phyloP scores from a whole-genome alignment of 2,797 vertebrate species.

The Ctenopoma multispine region DNA sequence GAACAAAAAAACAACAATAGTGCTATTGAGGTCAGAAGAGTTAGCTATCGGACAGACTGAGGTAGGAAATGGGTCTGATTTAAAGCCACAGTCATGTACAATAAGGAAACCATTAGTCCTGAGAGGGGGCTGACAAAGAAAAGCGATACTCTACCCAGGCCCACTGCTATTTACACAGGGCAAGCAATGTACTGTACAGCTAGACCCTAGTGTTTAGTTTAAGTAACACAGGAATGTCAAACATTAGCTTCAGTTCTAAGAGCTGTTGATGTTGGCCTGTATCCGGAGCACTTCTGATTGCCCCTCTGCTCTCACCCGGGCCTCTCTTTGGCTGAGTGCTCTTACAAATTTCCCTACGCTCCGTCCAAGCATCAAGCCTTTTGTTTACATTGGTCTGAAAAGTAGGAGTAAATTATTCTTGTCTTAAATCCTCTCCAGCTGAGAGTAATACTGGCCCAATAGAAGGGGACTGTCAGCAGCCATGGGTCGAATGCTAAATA shows the following conservation, averaged over 20 bases:
- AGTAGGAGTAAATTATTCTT: constrained; percentile 83
- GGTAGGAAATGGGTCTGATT: constrained; percentile 54
- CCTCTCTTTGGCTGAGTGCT: constrained; percentile 77
- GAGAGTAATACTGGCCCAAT: constrained; percentile 74
- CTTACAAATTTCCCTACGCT: constrained; percentile 79
- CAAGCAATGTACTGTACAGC: constrained; percentile 72
- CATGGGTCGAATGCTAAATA: constrained; percentile 65
- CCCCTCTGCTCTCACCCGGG: constrained; percentile 69
- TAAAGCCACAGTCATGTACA: constrained; percentile 69
- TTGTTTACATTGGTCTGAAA: constrained; percentile 81
- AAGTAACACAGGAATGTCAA: constrained; percentile 85
- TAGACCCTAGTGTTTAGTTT: constrained; percentile 80
- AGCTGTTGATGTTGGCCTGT: constrained; percentile 84
- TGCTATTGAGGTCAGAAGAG: constrained; percentile 59
- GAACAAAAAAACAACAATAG: constrained; percentile 43
- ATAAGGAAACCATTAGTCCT: constrained; percentile 78
- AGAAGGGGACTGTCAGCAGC: constrained; percentile 60
- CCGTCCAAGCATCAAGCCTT: constrained; percentile 73
- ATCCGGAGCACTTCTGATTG: constrained; percentile 83
- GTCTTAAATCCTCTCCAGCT: constrained; percentile 80
- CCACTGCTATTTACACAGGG: constrained; percentile 74
- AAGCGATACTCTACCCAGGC: constrained; percentile 74
- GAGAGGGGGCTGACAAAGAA: constrained; percentile 69
- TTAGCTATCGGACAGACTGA: constrained; percentile 41
- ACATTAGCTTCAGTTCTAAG: constrained; percentile 79